Evolutionary conservation across 2,888 invertebrate genomes (phyloP).

Genomic region (Blastobasis lacticolella): DNA sequence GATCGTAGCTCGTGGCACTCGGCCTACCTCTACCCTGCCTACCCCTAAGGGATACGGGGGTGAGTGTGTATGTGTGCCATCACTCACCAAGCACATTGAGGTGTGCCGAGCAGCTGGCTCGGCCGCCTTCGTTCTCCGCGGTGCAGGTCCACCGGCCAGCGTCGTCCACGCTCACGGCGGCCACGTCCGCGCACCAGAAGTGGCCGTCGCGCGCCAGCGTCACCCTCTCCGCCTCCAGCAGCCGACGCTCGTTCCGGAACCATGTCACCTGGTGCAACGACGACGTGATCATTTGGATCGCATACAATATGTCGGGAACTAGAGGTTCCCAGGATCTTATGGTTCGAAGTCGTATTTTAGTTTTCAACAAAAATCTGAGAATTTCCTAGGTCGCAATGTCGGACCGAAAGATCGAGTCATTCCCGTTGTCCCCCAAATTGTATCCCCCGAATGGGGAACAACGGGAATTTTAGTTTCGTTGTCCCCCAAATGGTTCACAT

Average conservation of each 20-base stretch:
- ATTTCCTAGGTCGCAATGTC: too few species aligned
- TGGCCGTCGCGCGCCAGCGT: slow-evolving; percentile 87
- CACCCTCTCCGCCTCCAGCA: slow-evolving; percentile 84
- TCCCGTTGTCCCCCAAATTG: too few species aligned
- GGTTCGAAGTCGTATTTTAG: background rate
- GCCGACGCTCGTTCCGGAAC: slow-evolving; percentile 86
- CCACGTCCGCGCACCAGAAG: slow-evolving; percentile 89
- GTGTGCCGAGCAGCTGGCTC: slow-evolving; percentile 83
- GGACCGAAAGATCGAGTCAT: too few species aligned
- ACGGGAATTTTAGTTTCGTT: too few species aligned
- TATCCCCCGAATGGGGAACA: too few species aligned
- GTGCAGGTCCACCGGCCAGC: slow-evolving; percentile 90
- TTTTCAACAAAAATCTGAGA: too few species aligned
- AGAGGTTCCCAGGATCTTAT: background rate
- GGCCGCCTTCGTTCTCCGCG: slow-evolving; percentile 84
- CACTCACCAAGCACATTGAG: slow-evolving; percentile 82
- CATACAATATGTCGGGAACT: background rate
- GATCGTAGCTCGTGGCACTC: too few species aligned
- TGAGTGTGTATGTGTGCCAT: too few species aligned
- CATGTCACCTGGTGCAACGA: slow-evolving; percentile 81
- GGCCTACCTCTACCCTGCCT: too few species aligned
- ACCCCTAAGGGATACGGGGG: too few species aligned
- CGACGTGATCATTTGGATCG: too few species aligned
- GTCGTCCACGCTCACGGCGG: slow-evolving; percentile 86
- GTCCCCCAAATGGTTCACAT: too few species aligned